Percentiles rank a stretch among this genome's conserved stretches.
phyloP scores from a whole-genome alignment of 2,888 invertebrate species.

The Dioctria rufipes region DNA sequence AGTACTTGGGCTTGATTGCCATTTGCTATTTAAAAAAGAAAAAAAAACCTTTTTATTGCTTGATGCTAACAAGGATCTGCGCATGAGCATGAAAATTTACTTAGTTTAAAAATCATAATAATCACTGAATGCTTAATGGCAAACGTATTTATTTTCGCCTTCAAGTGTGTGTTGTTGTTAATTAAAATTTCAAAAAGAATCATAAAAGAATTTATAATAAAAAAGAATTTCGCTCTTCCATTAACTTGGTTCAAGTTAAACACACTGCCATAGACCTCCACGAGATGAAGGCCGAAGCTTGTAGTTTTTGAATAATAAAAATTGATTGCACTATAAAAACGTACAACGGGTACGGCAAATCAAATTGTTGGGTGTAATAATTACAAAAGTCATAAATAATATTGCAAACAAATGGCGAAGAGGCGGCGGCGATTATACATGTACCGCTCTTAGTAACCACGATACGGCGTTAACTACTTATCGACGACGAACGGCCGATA shows the following conservation, averaged over 20 bases:
- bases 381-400: constrained; percentile 46
- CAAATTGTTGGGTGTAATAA: constrained; percentile 42
- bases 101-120: not conserved
- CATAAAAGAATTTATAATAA: constrained; percentile 8
- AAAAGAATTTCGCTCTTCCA: not conserved
- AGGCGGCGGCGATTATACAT: not conserved
- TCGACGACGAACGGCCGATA: not conserved
- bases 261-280: constrained; percentile 3
- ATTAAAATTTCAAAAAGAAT: constrained; percentile 22
- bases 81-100: too few species aligned
- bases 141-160: constrained; percentile 15
- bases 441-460: not conserved
- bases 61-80: too few species aligned
- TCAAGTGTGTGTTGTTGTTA: constrained; percentile 11
- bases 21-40: too few species aligned
- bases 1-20: too few species aligned
- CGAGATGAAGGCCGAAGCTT: not conserved
- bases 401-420: constrained; percentile 29
- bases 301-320: constrained; percentile 38
- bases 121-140: constrained; percentile 36
- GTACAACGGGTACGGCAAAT: constrained; percentile 34
- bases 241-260: not conserved
- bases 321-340: constrained; percentile 37
- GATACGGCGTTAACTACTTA: constrained; percentile 39
- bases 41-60: too few species aligned